These are phyloP conservation scores for Prorops nasuta DNA, from an alignment of 1,140 invertebrate species.

Conservation along the genomic window DNA sequence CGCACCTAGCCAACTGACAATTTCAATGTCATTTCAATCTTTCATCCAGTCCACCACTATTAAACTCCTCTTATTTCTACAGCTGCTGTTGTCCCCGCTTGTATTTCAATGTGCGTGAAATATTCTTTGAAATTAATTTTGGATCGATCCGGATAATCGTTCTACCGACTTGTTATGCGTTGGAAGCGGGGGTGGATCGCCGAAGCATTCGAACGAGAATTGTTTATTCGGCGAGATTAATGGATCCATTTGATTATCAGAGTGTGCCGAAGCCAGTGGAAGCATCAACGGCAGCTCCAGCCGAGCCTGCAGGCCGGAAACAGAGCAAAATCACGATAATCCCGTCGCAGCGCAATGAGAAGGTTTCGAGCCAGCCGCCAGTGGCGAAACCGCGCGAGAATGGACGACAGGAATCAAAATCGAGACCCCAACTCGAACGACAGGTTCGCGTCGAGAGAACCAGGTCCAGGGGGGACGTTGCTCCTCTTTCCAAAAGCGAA, in stretches of 20 bases:
- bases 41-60: too few species aligned
- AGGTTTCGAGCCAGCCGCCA: slow-evolving; percentile 36
- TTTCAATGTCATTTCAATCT: too few species aligned
- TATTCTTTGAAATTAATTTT: too few species aligned
- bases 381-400: slow-evolving; percentile 44
- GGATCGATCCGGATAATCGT: too few species aligned
- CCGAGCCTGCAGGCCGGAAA: slow-evolving; percentile 36
- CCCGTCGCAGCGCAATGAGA: slow-evolving; percentile 48
- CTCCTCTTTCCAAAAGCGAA: slow-evolving; percentile 51
- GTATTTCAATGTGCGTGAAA: too few species aligned
- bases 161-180: too few species aligned
- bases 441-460: slow-evolving; percentile 51
- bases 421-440: slow-evolving; percentile 50
- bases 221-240: background rate
- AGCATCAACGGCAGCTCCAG: slow-evolving; percentile 24
- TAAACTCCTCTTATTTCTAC: too few species aligned
- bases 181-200: too few species aligned
- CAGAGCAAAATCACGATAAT: slow-evolving; percentile 57
- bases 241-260: slow-evolving; percentile 28
- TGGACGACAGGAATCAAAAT: slow-evolving; percentile 47
- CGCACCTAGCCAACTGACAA: too few species aligned
- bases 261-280: slow-evolving; percentile 48
- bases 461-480: slow-evolving; percentile 45
- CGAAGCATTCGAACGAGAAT: background rate
- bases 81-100: too few species aligned